Base-by-base conservation (phyloP, 2,888 invertebrate species). In the Spodoptera picta region DNA sequence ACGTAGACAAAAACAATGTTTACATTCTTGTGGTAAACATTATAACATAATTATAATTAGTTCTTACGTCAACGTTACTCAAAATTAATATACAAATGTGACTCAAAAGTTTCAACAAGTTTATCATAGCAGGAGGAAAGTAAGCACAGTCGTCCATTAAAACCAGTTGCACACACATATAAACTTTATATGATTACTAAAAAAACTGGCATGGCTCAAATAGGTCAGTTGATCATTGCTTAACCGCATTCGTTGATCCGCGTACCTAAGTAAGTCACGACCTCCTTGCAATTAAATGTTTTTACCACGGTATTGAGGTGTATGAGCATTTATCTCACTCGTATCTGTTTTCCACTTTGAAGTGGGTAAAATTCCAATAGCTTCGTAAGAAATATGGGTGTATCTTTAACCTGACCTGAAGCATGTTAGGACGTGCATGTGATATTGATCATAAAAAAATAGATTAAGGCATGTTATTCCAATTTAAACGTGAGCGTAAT, bases 201-300 rank as follows among this genome's bases (percentile, higher is more conserved):
- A 60, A 63, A 59, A 56, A 65, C 55, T 47, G 46, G 23, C 45
- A 36, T 51, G 47, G 27, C 31, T 46, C 52, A 76, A 73, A 76
- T 75, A 69, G 72, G 79, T 67, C 63, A 68, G 53, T 63, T 65
- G 59, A 62, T 63, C 58, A 65, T 78, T 75, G 79, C 60, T 69
- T 59, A 78, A 67, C 72, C 50, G 60, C 60, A 56, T 55, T 60
- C 23, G 62, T 61, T 60, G 65, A 73, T 69, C 78, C 60, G 66
- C 41, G 60, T 61, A 63, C 50, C 58, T 60, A 60, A 77, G 63
- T 62, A 63, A 61, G 61, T 48, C 71, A 57, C 75, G 80, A 65
- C 75, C 80, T 70, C 75, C 59, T 74, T 65, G 60, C 60, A 65
- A 19, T 56, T 44, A 50, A 50, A 55, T 46, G 57, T 75, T 77